A percentile compares a stretch with the other conserved stretches of the same genome.
phyloP scores from a whole-genome alignment of 2,797 vertebrate genomes.

The Muscicapa striata region DNA sequence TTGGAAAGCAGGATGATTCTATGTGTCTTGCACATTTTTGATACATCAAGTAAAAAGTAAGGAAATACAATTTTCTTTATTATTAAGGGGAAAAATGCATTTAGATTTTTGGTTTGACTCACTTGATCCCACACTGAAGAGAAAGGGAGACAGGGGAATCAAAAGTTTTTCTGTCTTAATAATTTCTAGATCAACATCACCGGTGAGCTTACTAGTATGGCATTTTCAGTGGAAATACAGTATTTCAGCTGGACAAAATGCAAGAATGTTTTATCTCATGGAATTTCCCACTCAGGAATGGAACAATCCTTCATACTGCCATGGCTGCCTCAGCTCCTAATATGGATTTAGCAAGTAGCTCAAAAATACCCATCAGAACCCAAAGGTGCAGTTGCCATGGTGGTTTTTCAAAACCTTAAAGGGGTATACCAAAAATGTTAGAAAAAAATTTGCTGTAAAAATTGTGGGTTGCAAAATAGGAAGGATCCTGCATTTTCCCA shows the following conservation, averaged over 20 bases:
- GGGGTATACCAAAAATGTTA: neutral
- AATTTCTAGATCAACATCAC: conserved; percentile 26
- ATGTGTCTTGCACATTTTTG: neutral
- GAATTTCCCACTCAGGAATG: conserved; percentile 72
- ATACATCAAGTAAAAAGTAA: neutral
- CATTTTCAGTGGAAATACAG: conserved; percentile 62
- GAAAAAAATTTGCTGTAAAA: neutral
- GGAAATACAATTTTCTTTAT: neutral
- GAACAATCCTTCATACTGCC: conserved; percentile 57
- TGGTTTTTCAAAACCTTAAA: conserved; percentile 29
- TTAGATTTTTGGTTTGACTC: neutral
- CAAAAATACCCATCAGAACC: conserved; percentile 44
- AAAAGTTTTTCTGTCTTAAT: neutral
- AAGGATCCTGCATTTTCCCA: neutral
- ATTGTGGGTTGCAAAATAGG: neutral
- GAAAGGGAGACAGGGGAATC: neutral
- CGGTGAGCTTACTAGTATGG: conserved; percentile 18
- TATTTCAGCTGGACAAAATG: conserved; percentile 67
- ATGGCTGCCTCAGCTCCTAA: conserved; percentile 47
- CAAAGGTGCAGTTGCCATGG: conserved; percentile 13
- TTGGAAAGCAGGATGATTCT: neutral
- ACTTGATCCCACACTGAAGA: neutral
- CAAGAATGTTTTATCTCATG: conserved; percentile 72
- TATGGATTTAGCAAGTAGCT: conserved; percentile 64
- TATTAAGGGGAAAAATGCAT: neutral